phyloP scores from a whole-genome alignment of 2,797 vertebrate genomes.

The Xenops minutus region DNA sequence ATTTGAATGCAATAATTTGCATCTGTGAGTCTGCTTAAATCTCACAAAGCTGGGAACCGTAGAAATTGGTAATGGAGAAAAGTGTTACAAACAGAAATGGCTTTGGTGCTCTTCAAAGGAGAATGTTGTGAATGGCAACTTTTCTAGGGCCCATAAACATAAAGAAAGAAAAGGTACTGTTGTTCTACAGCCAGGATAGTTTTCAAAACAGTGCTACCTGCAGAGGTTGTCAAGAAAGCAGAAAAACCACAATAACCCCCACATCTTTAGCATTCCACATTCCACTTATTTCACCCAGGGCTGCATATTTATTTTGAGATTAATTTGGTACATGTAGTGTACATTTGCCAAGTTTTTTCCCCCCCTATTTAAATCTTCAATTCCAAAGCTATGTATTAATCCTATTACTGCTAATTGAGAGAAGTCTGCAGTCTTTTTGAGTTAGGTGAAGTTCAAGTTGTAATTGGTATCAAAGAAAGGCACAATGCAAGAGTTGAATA shows the following conservation, averaged over 20 bases:
- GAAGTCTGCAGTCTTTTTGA: conserved; percentile 88
- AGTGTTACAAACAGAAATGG: background rate
- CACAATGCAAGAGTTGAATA: conserved; percentile 75
- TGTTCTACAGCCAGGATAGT: background rate
- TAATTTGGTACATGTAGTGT: conserved; percentile 84
- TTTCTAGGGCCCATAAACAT: background rate
- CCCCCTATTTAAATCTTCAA: conserved; percentile 86
- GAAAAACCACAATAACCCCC: background rate
- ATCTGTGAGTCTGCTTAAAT: background rate
- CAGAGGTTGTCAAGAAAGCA: background rate
- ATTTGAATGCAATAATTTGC: background rate
- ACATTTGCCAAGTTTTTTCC: conserved; percentile 87
- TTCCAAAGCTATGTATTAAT: conserved; percentile 90
- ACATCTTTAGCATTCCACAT: conserved; percentile 46
- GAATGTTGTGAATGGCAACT: background rate
- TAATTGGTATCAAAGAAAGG: conserved; percentile 87
- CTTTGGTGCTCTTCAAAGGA: background rate
- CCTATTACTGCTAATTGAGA: conserved; percentile 95
- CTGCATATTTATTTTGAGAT: conserved; percentile 86
- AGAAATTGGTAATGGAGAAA: background rate
- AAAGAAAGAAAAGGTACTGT: background rate
- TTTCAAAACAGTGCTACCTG: background rate
- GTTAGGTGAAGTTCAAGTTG: conserved; percentile 89
- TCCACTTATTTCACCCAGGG: conserved; percentile 60
- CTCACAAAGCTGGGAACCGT: background rate